Conservation (phyloP, 2,797 vertebrate genomes). For the Carduelis carduelis region DNA sequence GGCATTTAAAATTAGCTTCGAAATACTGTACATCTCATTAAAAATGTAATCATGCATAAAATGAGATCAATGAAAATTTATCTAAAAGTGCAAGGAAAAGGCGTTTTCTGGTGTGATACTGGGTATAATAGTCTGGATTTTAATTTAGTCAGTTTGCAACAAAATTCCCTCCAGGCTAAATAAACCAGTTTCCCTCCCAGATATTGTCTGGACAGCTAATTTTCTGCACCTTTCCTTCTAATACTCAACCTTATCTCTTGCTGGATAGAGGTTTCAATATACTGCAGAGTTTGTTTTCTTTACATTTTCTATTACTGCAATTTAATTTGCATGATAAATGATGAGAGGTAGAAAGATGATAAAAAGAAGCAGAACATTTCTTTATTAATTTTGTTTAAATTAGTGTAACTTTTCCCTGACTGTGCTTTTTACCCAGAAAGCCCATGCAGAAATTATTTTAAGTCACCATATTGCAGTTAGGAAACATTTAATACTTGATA, state of each 20-base stretch:
- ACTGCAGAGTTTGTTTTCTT: conserved; percentile 82
- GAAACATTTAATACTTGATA: not conserved
- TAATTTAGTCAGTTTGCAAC: conserved; percentile 91
- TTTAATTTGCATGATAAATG: conserved; percentile 85
- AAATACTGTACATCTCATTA: conserved; percentile 94
- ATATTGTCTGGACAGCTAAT: conserved; percentile 85
- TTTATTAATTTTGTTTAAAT: conserved; percentile 81
- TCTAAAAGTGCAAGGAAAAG: conserved; percentile 86
- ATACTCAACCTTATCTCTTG: conserved; percentile 82
- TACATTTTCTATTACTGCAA: conserved; percentile 79
- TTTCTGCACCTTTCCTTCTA: conserved; percentile 80
- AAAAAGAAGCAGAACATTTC: conserved; percentile 73
- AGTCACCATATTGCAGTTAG: not conserved
- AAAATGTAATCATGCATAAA: conserved; percentile 95
- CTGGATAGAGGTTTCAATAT: conserved; percentile 77
- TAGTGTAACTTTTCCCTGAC: conserved; percentile 68
- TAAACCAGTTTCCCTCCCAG: conserved; percentile 82
- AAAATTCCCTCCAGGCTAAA: conserved; percentile 86
- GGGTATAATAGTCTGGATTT: conserved; percentile 91
- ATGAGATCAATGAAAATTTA: conserved; percentile 94
- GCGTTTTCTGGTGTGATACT: conserved; percentile 85
- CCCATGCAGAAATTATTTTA: conserved; percentile 35
- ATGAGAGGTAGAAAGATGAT: conserved; percentile 74
- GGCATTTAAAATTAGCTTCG: conserved; percentile 85
- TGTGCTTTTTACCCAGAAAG: conserved; percentile 25